phyloP scores from a whole-genome alignment of 2,113 vertebrate species.

The Mellivora capensis region DNA sequence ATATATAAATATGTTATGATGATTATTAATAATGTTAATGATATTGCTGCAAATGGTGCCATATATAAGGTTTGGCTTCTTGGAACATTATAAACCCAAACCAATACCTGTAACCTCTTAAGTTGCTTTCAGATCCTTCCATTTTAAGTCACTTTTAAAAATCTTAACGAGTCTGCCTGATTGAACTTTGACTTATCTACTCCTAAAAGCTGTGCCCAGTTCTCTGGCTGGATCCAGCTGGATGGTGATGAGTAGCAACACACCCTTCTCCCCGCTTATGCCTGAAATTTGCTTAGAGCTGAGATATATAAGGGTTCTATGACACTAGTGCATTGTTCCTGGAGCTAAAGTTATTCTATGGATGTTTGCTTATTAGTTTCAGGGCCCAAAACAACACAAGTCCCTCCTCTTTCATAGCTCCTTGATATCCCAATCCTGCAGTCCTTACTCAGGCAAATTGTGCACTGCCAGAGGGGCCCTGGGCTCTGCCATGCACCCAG shows the following conservation, averaged over 20 bases:
- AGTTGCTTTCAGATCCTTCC: constrained; percentile 61
- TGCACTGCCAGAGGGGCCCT: constrained; percentile 69
- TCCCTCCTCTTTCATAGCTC: constrained; percentile 30
- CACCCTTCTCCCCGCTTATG: constrained; percentile 60
- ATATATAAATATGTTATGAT: constrained; percentile 79
- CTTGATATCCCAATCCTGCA: constrained; percentile 63
- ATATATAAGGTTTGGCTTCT: constrained; percentile 78
- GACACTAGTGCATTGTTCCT: constrained; percentile 65
- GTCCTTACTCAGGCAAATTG: constrained; percentile 76
- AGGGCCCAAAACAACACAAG: constrained; percentile 39
- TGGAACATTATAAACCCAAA: constrained; percentile 74
- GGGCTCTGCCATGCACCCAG: constrained; percentile 63
- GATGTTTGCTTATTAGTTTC: constrained; percentile 71
- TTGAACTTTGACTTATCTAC: constrained; percentile 48
- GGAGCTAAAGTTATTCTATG: constrained; percentile 67
- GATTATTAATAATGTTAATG: constrained; percentile 78
- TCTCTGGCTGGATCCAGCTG: constrained; percentile 41
- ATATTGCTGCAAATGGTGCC: constrained; percentile 82
- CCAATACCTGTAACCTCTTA: constrained; percentile 55
- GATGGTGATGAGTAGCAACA: constrained; percentile 53
- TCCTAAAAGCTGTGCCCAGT: constrained; percentile 38
- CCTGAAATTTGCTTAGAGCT: constrained; percentile 67
- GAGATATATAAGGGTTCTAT: constrained; percentile 65
- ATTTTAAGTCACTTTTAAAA: not conserved
- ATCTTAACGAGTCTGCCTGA: not conserved